phyloP scores from a whole-genome alignment of 2,113 vertebrate genomes.

The Ophiodon elongatus region DNA sequence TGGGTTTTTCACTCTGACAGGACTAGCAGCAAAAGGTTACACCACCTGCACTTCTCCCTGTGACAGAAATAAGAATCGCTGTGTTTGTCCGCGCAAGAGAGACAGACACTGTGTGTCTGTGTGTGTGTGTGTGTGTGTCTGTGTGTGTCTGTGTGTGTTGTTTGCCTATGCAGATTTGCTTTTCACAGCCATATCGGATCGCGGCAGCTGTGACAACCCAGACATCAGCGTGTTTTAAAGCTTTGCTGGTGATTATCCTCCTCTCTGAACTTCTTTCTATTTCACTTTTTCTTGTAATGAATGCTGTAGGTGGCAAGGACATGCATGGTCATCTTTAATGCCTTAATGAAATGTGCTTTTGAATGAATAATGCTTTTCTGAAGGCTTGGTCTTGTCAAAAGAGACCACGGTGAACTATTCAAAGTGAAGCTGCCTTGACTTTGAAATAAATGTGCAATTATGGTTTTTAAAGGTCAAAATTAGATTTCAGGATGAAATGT shows the following conservation, averaged over 20 bases:
- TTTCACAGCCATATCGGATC: slow-evolving; percentile 28
- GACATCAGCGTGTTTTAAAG: not conserved
- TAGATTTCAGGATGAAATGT: not conserved
- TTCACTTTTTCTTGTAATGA: not conserved
- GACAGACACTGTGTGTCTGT: not conserved
- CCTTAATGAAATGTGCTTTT: slow-evolving; percentile 18
- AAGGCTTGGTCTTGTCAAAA: not conserved
- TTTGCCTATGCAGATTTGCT: slow-evolving; percentile 52
- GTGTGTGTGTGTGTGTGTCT: slow-evolving; percentile 4
- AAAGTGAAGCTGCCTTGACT: not conserved
- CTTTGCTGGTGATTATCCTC: not conserved
- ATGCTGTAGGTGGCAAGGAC: not conserved
- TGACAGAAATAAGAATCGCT: slow-evolving; percentile 59
- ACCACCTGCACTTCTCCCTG: slow-evolving; percentile 53
- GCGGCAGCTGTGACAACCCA: slow-evolving; percentile 26
- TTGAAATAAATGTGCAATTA: not conserved
- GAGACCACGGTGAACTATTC: not conserved
- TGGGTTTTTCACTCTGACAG: slow-evolving; percentile 65
- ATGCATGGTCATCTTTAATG: not conserved
- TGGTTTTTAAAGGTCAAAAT: slow-evolving; percentile 25
- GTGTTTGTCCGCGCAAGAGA: slow-evolving; percentile 19
- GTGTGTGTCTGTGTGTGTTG: slow-evolving; percentile 11
- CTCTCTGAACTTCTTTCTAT: slow-evolving; percentile 2
- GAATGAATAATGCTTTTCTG: not conserved
- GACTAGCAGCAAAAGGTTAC: slow-evolving; percentile 57